Conservation (phyloP, 1,140 invertebrate genomes). For the Brachionus plicatilis region DNA sequence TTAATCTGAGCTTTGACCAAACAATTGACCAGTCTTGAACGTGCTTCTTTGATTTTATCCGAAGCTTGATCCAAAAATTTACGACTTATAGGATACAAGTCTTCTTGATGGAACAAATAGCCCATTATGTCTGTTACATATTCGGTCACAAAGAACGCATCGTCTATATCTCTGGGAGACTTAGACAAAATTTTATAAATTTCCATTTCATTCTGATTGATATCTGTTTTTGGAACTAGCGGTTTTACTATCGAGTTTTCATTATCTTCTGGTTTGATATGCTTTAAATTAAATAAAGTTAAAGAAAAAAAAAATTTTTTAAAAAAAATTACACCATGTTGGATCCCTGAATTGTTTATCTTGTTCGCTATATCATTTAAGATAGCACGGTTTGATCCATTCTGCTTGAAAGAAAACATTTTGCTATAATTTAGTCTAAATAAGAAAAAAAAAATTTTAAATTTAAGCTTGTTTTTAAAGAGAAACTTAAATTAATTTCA, state of each 20-base stretch:
- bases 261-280: neutral
- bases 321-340: neutral
- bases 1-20: neutral
- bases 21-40: neutral
- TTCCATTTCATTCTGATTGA: neutral
- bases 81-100: neutral
- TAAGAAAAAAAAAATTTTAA: neutral
- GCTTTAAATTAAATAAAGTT: neutral
- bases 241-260: neutral
- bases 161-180: neutral
- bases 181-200: neutral
- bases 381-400: neutral
- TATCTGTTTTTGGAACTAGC: neutral
- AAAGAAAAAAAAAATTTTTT: too few species aligned
- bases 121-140: neutral
- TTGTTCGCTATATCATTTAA: slow-evolving; percentile 1
- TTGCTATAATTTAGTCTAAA: neutral
- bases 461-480: neutral
- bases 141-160: neutral
- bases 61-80: neutral
- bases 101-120: neutral
- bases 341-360: neutral
- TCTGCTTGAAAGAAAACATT: neutral
- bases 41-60: neutral
- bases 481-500: neutral